These are phyloP conservation scores for Polietes domitor DNA, from an alignment of 2,888 invertebrate species.

Conservation along the genomic window DNA sequence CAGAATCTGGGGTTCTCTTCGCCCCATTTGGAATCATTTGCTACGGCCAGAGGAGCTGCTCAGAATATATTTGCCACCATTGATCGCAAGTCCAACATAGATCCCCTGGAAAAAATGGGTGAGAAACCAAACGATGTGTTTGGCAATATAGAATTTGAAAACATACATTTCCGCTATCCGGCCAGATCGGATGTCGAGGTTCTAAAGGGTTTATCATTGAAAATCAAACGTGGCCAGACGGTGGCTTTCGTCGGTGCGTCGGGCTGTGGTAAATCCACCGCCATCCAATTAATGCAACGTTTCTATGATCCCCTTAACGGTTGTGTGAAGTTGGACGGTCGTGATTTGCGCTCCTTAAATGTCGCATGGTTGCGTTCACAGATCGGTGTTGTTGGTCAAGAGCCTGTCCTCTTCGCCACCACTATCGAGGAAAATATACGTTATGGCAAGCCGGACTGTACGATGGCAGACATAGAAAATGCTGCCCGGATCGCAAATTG, in stretches of 20 bases:
- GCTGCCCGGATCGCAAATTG: constrained; percentile 89
- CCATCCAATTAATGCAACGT: constrained; percentile 88
- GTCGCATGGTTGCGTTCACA: constrained; percentile 88
- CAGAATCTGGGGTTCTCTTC: constrained; percentile 89
- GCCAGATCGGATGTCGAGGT: constrained; percentile 87
- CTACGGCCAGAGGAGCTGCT: constrained; percentile 87
- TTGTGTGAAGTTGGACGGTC: constrained; percentile 83
- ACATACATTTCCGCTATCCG: constrained; percentile 89
- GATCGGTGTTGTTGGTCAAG: constrained; percentile 93
- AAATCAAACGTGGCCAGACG: constrained; percentile 85
- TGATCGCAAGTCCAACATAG: constrained; percentile 87
- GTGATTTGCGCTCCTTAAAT: constrained; percentile 86
- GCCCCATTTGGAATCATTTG: constrained; percentile 89
- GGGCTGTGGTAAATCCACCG: constrained; percentile 92
- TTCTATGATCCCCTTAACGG: constrained; percentile 86
- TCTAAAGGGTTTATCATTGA: constrained; percentile 85
- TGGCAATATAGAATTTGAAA: constrained; percentile 86
- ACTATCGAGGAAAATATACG: constrained; percentile 86
- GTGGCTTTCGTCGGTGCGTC: constrained; percentile 88
- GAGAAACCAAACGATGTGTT: constrained; percentile 82
- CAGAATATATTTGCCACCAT: constrained; percentile 87
- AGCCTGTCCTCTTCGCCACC: constrained; percentile 92
- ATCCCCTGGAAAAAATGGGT: constrained; percentile 86
- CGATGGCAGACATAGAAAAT: constrained; percentile 85
- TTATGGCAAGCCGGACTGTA: constrained; percentile 87